Conservation (phyloP, 2,888 invertebrate genomes). For the Tenthredo distinguenda region DNA sequence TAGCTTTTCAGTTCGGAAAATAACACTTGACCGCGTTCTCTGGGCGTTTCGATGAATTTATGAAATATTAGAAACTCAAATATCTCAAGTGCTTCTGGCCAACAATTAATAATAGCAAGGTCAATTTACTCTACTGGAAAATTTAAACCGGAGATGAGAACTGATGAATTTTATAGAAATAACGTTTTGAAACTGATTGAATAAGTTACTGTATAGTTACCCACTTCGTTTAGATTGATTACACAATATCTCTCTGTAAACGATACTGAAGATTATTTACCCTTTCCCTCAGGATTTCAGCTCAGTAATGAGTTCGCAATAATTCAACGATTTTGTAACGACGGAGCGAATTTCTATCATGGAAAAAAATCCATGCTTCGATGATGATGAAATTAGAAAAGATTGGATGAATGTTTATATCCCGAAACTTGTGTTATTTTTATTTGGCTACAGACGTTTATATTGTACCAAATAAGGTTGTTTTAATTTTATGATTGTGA, state of each 20-base stretch:
- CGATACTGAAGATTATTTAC: not conserved
- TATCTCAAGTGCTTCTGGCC: not conserved
- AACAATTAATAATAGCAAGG: not conserved
- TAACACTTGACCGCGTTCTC: conserved; percentile 14
- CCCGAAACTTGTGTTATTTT: not conserved
- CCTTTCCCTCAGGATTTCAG: not conserved
- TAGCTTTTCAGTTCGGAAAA: not conserved
- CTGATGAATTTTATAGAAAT: not conserved
- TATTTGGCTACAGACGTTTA: not conserved
- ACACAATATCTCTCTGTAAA: not conserved
- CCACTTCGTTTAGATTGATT: not conserved
- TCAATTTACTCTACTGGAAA: not conserved
- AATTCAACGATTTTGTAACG: not conserved
- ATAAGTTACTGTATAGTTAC: not conserved
- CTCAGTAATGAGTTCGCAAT: not conserved
- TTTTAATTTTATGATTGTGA: not conserved
- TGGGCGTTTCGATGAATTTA: conserved; percentile 22
- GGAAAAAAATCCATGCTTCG: not conserved
- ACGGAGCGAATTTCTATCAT: not conserved
- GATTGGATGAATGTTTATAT: not conserved
- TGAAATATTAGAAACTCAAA: conserved; percentile 17
- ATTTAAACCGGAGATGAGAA: not conserved
- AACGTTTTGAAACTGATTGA: not conserved
- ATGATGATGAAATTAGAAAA: not conserved
- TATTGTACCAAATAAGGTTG: not conserved